Evolutionary conservation across 2,797 vertebrate species (phyloP), one percentile per base, ranked within the genome.

Genomic region (Gadopsis marmoratus): DNA sequence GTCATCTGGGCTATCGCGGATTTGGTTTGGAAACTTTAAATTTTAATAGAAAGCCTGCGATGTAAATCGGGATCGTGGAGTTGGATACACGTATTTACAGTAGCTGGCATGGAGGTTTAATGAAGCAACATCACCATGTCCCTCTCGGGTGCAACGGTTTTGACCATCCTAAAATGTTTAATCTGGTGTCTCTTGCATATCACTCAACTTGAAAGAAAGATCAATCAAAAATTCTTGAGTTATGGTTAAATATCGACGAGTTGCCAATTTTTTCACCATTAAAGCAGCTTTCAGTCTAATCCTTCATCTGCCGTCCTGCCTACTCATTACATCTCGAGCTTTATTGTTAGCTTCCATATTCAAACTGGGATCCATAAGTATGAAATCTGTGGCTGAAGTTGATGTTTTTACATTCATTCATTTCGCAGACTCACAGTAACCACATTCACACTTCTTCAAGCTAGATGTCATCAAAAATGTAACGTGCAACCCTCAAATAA

Each of bases 211-310:
- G 23, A 31, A 4, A 48, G 7, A 41, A 50, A 23, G 16, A 50
- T 47, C 5, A 19, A 9, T 26, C 23, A 60, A 43, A 21, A 45
- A 6, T 9, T 53, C 53, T 26, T 37, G 29, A 31, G 4, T 66
- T 10, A 7, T 7, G 11, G 54, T 45, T 74, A 48, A 43, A 58
- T 50, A 53, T 55, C 55, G n/a, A 60, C 26, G n/a, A 13, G 37
- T 62, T 55, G 16, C 45, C 58, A 16, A 21, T 71, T 78, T 71
- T 62, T 73, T 43, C 69, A 19, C 41, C 17, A 48, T 53, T 35
- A n/a, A 55, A 73, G 77, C 54, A 23, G 69, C 54, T 54, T 76
- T 60, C 69, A 60, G 67, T 63, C 58, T 72, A 76, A 82, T 72
- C 61, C 61, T 45, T 55, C 26, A 47, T 48, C 26, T 17, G 7